Conservation (phyloP, 2,113 vertebrate genomes). For the Macquaria ambigua region DNA sequence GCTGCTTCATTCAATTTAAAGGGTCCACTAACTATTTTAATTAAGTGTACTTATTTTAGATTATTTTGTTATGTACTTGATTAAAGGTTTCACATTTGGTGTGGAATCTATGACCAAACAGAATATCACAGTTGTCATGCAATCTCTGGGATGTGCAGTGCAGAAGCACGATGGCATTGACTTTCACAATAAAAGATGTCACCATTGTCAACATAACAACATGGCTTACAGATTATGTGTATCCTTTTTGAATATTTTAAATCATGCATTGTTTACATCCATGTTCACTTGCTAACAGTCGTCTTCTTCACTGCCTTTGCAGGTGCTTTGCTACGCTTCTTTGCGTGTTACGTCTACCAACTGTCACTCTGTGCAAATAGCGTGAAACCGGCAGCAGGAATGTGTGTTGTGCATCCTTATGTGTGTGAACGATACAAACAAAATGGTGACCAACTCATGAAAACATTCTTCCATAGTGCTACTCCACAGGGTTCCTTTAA, state of each 20-base stretch:
- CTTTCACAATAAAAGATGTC: background rate
- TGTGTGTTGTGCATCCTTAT: background rate
- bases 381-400: background rate
- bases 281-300: background rate
- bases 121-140: background rate
- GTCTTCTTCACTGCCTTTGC: background rate
- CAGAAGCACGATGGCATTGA: background rate
- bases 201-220: background rate
- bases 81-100: too few species aligned
- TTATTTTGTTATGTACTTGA: background rate
- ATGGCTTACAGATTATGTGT: background rate
- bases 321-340: background rate
- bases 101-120: too few species aligned
- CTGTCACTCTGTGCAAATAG: too few species aligned
- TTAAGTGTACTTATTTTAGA: background rate
- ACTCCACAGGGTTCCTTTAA: background rate
- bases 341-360: background rate
- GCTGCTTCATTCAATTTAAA: conserved; percentile 3
- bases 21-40: background rate
- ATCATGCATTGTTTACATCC: background rate
- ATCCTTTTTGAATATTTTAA: too few species aligned
- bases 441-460: background rate
- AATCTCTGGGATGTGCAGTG: background rate
- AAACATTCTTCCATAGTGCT: background rate
- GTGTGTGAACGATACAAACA: background rate